These are phyloP conservation scores for Monopterus albus DNA, from an alignment of 2,113 vertebrate genomes.

Conservation along the genomic window DNA sequence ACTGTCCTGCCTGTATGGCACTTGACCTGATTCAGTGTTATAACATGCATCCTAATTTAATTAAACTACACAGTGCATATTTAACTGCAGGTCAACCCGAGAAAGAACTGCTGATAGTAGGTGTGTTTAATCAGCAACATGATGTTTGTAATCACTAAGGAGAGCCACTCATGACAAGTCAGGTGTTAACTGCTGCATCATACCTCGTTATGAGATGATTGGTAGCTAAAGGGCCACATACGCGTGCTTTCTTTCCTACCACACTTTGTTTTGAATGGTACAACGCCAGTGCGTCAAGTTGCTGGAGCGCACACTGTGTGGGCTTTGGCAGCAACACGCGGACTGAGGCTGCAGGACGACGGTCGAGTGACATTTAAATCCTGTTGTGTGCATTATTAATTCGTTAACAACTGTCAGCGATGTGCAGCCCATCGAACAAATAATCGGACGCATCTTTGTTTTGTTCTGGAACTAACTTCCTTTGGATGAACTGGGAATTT, in stretches of 20 bases:
- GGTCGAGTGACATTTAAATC: conserved; percentile 36
- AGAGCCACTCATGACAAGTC: no score
- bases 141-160: not conserved
- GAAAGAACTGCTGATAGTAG: not conserved
- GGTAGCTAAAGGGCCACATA: conserved; percentile 6
- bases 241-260: conserved; percentile 13
- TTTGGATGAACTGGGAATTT: conserved; percentile 36
- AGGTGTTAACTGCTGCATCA: not conserved
- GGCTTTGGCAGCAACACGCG: conserved; percentile 58
- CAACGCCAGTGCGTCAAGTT: conserved; percentile 50
- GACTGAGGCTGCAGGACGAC: conserved; percentile 44
- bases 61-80: conserved; percentile 10
- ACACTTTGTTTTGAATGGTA: conserved; percentile 58
- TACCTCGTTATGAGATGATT: not conserved
- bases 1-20: not conserved
- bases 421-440: not conserved
- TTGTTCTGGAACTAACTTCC: conserved; percentile 8
- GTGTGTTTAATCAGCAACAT: not conserved
- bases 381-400: conserved; percentile 25
- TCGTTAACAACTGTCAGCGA: not conserved
- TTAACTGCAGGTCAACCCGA: not conserved
- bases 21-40: conserved; percentile 32
- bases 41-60: conserved; percentile 28
- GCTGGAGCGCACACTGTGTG: conserved; percentile 19
- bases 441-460: not conserved